Conservation (phyloP, 2,888 invertebrate species). For the Melitaea athalia region DNA sequence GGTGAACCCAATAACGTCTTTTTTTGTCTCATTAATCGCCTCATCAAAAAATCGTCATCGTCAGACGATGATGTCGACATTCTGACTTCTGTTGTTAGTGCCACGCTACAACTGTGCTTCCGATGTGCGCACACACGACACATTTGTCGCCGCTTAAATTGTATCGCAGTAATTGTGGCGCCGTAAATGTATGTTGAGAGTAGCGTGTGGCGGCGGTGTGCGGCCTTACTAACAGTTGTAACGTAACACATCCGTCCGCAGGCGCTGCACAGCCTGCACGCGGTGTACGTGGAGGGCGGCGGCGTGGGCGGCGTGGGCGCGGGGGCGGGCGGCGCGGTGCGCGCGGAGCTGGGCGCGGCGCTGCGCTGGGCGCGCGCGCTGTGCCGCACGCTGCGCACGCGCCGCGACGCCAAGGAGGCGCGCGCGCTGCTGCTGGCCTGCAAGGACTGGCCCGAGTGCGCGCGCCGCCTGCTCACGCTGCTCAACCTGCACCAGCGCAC, state of each 20-base stretch:
- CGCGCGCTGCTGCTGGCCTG: constrained; percentile 85
- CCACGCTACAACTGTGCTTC: too few relatives aligned
- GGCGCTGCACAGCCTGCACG: constrained; percentile 94
- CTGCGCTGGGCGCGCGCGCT: constrained; percentile 89
- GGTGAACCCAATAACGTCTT: too few relatives aligned
- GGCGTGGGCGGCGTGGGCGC: constrained; percentile 92
- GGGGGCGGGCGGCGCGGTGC: constrained; percentile 89
- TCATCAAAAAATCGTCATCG: too few relatives aligned
- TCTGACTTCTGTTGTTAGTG: too few relatives aligned
- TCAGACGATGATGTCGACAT: too few relatives aligned
- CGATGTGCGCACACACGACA: too few relatives aligned
- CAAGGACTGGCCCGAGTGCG: constrained; percentile 94
- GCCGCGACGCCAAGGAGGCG: constrained; percentile 86
- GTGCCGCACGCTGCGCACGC: constrained; percentile 86
- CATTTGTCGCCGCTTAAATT: too few relatives aligned
- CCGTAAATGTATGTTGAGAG: too few relatives aligned
- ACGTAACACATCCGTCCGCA: constrained; percentile 59
- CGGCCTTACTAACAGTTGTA: too few relatives aligned
- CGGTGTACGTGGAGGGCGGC: constrained; percentile 94
- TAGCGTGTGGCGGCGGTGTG: too few relatives aligned
- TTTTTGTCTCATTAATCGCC: too few relatives aligned
- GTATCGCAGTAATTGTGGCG: too few relatives aligned
- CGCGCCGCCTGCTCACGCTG: constrained; percentile 92
- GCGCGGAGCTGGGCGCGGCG: constrained; percentile 93
- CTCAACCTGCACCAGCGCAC: constrained; percentile 93